Conservation (phyloP, 2,888 invertebrate genomes). For the Bellardia bayeri region DNA sequence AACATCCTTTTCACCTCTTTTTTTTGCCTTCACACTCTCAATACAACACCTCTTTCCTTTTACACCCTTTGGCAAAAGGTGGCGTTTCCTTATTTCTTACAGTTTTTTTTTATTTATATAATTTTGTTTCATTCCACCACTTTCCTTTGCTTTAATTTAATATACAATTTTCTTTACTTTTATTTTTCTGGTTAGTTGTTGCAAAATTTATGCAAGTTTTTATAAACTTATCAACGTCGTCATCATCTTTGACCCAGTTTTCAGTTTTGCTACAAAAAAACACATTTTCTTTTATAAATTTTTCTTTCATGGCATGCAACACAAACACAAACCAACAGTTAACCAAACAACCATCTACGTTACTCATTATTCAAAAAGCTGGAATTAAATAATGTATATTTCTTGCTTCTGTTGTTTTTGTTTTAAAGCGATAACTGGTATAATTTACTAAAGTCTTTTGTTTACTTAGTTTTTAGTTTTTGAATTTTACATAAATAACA, state of each 20-base stretch:
- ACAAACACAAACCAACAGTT: constrained; percentile 7
- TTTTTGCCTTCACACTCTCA: background rate
- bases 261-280: constrained; percentile 13
- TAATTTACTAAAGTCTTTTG: constrained; percentile 58
- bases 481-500: constrained; percentile 40
- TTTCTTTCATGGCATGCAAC: constrained; percentile 43
- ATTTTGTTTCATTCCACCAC: constrained; percentile 17
- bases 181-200: constrained; percentile 31
- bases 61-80: constrained; percentile 39
- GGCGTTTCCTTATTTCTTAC: constrained; percentile 34
- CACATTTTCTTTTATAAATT: constrained; percentile 31
- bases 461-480: constrained; percentile 40
- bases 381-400: constrained; percentile 33
- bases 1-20: constrained; percentile 35
- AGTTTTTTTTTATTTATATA: background rate
- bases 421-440: constrained; percentile 56
- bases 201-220: constrained; percentile 65
- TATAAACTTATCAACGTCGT: constrained; percentile 68
- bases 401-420: constrained; percentile 37
- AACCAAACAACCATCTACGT: background rate
- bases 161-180: constrained; percentile 44
- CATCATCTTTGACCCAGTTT: constrained; percentile 73
- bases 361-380: constrained; percentile 62
- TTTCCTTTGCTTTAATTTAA: constrained; percentile 51
- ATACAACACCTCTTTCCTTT: constrained; percentile 25